Evolutionary conservation across 2,888 invertebrate genomes (phyloP).

Genomic region (Lomographa bimaculata): DNA sequence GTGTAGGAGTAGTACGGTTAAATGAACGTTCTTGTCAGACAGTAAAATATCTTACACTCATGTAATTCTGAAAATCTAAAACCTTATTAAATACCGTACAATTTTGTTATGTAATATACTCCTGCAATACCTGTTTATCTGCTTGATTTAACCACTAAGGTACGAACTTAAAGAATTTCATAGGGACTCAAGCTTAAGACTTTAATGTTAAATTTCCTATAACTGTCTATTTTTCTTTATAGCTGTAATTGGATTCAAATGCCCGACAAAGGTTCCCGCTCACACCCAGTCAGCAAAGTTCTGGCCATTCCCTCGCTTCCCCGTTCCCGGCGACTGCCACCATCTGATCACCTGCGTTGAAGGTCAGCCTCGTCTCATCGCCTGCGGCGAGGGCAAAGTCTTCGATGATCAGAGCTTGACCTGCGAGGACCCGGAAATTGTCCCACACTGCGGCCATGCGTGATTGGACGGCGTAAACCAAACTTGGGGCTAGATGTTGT

Average conservation of each 20-base stretch:
- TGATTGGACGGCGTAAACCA: conserved; percentile 36
- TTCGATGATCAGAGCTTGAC: conserved; percentile 93
- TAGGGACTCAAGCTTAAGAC: too few species aligned
- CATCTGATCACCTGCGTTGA: conserved; percentile 95
- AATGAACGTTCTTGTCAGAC: background rate
- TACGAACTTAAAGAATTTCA: too few species aligned
- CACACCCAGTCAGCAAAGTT: conserved; percentile 93
- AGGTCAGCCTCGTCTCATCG: conserved; percentile 93
- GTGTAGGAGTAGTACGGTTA: too few species aligned
- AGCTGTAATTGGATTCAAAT: conserved; percentile 96
- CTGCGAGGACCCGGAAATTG: conserved; percentile 90
- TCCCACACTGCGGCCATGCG: conserved; percentile 73
- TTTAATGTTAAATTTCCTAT: too few species aligned
- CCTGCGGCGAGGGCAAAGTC: conserved; percentile 94
- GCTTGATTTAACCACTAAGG: too few species aligned
- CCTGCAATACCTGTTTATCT: too few species aligned
- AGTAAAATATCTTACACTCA: too few species aligned
- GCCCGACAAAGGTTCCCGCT: conserved; percentile 92
- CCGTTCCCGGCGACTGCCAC: conserved; percentile 94
- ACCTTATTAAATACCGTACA: too few species aligned
- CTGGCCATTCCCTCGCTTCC: conserved; percentile 96
- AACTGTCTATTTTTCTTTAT: conserved; percentile 40
- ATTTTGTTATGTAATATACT: too few species aligned
- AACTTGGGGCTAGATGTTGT: conserved; percentile 9
- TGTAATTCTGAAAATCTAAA: too few species aligned